These are phyloP conservation scores for Eristalis arbustorum DNA, from an alignment of 2,888 invertebrate species.

Conservation along the genomic window DNA sequence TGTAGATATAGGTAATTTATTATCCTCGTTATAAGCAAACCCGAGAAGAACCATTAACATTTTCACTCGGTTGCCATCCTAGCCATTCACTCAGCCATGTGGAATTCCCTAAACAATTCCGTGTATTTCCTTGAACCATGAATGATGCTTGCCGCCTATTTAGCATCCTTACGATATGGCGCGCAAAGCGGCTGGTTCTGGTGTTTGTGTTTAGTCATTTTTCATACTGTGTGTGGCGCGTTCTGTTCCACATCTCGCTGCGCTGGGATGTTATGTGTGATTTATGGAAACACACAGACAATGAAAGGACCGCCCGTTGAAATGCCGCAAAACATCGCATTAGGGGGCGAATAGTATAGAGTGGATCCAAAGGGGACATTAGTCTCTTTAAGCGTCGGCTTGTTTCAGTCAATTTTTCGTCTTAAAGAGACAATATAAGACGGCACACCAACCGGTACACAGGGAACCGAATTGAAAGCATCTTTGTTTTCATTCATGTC, in stretches of 20 bases:
- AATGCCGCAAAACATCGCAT: constrained; percentile 57
- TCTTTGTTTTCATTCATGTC: not conserved
- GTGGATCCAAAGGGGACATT: constrained; percentile 57
- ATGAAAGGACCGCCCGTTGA: constrained; percentile 64
- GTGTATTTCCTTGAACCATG: constrained; percentile 67
- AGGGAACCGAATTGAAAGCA: not conserved
- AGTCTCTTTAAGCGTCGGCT: constrained; percentile 54
- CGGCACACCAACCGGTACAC: constrained; percentile 1
- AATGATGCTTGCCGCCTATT: constrained; percentile 69
- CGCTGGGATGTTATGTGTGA: constrained; percentile 57
- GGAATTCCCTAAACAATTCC: constrained; percentile 67
- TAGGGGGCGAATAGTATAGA: constrained; percentile 48
- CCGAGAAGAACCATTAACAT: constrained; percentile 62
- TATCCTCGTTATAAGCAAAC: constrained; percentile 58
- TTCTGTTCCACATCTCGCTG: constrained; percentile 57
- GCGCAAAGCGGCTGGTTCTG: constrained; percentile 33
- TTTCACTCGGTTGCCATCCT: constrained; percentile 63
- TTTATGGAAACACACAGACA: constrained; percentile 65
- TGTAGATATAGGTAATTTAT: constrained; percentile 48
- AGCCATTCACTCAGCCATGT: constrained; percentile 55
- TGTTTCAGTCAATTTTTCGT: constrained; percentile 37
- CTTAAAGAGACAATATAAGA: constrained; percentile 28
- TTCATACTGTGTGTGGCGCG: constrained; percentile 57
- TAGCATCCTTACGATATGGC: constrained; percentile 51
- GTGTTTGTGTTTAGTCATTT: constrained; percentile 63